phyloP scores from a whole-genome alignment of 2,888 invertebrate genomes.

The Nymphalis polychloros region DNA sequence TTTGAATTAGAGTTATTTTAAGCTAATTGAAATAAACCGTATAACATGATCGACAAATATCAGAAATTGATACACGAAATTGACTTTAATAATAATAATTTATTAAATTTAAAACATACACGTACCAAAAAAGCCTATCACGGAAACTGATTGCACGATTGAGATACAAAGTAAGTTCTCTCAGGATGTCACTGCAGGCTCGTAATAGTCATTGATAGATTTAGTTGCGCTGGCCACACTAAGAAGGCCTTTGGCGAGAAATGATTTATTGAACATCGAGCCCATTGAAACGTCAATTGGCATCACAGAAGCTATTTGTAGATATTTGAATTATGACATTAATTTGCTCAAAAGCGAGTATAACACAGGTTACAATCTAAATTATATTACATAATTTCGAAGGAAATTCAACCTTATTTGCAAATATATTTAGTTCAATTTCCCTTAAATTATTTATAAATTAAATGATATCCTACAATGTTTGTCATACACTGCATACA shows the following conservation, averaged over 20 bases:
- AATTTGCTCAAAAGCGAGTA: conserved; percentile 26
- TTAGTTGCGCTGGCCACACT: conserved; percentile 14
- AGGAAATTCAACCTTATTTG: neutral
- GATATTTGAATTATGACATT: conserved; percentile 13
- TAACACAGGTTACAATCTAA: neutral
- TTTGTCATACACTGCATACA: conserved; percentile 20
- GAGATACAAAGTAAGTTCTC: neutral
- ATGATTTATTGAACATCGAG: conserved; percentile 35
- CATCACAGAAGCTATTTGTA: conserved; percentile 19
- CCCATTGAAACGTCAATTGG: conserved; percentile 34
- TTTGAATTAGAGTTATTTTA: no score
- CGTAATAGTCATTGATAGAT: neutral
- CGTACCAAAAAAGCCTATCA: no score
- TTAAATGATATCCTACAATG: conserved; percentile 12
- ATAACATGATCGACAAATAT: no score
- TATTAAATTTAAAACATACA: no score
- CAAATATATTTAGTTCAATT: neutral
- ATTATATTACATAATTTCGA: neutral
- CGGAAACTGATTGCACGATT: no score
- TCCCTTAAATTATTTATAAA: neutral
- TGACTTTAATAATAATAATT: no score
- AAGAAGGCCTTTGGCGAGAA: conserved; percentile 27
- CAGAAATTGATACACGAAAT: no score
- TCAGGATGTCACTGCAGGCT: neutral
- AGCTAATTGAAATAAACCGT: no score